These are phyloP conservation scores for Empis stercorea DNA, from an alignment of 2,888 invertebrate genomes.

Conservation along the genomic window DNA sequence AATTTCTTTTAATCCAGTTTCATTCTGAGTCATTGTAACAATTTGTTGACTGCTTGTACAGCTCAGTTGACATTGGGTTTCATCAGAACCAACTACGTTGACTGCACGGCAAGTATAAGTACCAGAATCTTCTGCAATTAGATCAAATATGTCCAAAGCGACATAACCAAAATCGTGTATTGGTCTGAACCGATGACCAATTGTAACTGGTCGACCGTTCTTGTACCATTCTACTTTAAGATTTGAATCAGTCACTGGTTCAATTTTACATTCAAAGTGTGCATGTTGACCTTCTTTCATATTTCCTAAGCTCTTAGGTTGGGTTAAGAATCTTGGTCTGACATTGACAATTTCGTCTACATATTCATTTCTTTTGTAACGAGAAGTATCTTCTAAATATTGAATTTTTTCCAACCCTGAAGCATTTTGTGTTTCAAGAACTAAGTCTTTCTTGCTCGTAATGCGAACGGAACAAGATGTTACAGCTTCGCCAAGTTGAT, in stretches of 20 bases:
- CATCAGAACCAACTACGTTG: conserved; percentile 80
- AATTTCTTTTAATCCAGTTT: conserved; percentile 77
- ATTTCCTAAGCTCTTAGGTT: conserved; percentile 74
- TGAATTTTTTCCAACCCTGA: conserved; percentile 86
- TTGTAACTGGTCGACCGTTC: conserved; percentile 84
- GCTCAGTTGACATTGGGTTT: conserved; percentile 58
- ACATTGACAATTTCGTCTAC: conserved; percentile 73
- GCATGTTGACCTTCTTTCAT: conserved; percentile 83
- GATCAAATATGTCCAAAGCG: conserved; percentile 88
- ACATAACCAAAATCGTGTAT: conserved; percentile 98
- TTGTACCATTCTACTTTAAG: conserved; percentile 95
- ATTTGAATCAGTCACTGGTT: conserved; percentile 93
- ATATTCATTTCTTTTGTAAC: conserved; percentile 68
- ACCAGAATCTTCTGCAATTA: conserved; percentile 92
- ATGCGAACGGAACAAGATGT: conserved; percentile 84
- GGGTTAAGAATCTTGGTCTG: conserved; percentile 72
- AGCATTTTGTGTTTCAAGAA: conserved; percentile 81
- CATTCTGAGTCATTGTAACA: conserved; percentile 73
- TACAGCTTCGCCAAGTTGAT: conserved; percentile 86
- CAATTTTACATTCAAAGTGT: conserved; percentile 94
- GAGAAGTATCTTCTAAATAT: conserved; percentile 74
- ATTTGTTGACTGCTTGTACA: conserved; percentile 71
- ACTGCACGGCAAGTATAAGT: conserved; percentile 88
- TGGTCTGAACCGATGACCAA: conserved; percentile 90
- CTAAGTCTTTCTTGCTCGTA: conserved; percentile 75